phyloP scores from a whole-genome alignment of 2,113 vertebrate species.

The Equus przewalskii region DNA sequence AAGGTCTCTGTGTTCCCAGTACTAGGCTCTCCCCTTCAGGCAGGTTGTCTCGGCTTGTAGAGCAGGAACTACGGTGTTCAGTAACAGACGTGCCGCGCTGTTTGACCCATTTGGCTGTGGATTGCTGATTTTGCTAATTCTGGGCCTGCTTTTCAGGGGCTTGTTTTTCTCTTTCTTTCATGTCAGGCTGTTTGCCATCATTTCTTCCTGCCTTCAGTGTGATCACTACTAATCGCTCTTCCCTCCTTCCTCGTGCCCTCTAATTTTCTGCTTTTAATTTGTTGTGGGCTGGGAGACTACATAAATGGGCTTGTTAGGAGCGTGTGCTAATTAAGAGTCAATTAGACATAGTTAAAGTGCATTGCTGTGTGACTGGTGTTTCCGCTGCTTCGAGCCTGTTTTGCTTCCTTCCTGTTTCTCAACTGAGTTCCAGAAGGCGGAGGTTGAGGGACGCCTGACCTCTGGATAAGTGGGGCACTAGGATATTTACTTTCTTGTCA shows the following conservation, averaged over 20 bases:
- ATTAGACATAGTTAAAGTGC: slow-evolving; percentile 76
- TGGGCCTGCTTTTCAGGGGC: slow-evolving; percentile 50
- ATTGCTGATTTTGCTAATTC: slow-evolving; percentile 63
- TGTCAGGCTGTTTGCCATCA: slow-evolving; percentile 63
- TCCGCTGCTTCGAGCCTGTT: slow-evolving; percentile 66
- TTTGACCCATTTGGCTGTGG: neutral
- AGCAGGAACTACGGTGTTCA: neutral
- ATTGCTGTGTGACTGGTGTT: slow-evolving; percentile 66
- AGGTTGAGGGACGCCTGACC: slow-evolving; percentile 77
- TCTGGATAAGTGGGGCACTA: slow-evolving; percentile 75
- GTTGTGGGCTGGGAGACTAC: slow-evolving; percentile 50
- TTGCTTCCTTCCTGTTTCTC: slow-evolving; percentile 78
- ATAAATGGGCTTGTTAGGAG: slow-evolving; percentile 76
- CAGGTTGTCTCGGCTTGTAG: neutral
- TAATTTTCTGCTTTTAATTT: slow-evolving; percentile 79
- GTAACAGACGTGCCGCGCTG: slow-evolving; percentile 16
- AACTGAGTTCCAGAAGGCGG: slow-evolving; percentile 78
- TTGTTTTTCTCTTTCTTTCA: slow-evolving; percentile 72
- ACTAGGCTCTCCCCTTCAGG: neutral
- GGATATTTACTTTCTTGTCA: slow-evolving; percentile 83
- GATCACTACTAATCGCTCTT: slow-evolving; percentile 65
- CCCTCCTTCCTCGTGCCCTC: slow-evolving; percentile 34
- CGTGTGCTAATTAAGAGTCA: slow-evolving; percentile 77
- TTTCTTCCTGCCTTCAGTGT: slow-evolving; percentile 64
- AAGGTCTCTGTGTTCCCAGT: neutral